Conservation (phyloP, 1,140 invertebrate species). For the Heliothis virescens region DNA sequence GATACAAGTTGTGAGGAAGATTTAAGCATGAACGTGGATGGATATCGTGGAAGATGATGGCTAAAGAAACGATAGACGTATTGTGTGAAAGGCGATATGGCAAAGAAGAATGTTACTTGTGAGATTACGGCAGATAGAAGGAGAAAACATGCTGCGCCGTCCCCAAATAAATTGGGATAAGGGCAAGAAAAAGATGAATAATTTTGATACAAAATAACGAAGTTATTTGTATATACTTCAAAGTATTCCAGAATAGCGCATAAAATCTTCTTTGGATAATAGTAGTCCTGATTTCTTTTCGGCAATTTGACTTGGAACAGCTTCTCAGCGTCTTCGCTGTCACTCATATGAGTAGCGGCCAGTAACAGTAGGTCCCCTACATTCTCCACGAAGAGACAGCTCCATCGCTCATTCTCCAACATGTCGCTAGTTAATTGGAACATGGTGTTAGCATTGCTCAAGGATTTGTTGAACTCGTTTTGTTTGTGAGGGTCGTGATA, state of each 20-base stretch:
- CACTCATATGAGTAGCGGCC: conserved; percentile 64
- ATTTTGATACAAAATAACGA: not conserved
- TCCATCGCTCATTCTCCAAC: conserved; percentile 72
- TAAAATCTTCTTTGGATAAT: conserved; percentile 71
- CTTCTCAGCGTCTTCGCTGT: conserved; percentile 58
- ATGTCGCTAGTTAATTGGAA: conserved; percentile 67
- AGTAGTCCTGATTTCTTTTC: conserved; percentile 55
- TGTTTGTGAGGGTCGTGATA: conserved; percentile 1
- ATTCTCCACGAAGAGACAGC: conserved; percentile 73
- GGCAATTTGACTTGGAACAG: conserved; percentile 62
- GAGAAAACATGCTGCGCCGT: no score
- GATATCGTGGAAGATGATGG: no score
- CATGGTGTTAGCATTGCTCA: conserved; percentile 63
- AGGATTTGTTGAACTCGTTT: conserved; percentile 45
- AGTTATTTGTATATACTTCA: conserved; percentile 62
- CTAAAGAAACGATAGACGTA: no score
- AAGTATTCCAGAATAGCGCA: conserved; percentile 73
- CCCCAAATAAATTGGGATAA: no score
- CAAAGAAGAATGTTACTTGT: no score
- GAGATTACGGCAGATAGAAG: no score
- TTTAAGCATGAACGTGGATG: no score
- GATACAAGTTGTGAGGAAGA: no score
- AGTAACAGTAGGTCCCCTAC: conserved; percentile 71
- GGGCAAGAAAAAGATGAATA: no score
- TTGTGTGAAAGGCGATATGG: no score